Evolutionary conservation across 1,140 invertebrate genomes (phyloP).

Genomic region (Drosophila trapezifrons): DNA sequence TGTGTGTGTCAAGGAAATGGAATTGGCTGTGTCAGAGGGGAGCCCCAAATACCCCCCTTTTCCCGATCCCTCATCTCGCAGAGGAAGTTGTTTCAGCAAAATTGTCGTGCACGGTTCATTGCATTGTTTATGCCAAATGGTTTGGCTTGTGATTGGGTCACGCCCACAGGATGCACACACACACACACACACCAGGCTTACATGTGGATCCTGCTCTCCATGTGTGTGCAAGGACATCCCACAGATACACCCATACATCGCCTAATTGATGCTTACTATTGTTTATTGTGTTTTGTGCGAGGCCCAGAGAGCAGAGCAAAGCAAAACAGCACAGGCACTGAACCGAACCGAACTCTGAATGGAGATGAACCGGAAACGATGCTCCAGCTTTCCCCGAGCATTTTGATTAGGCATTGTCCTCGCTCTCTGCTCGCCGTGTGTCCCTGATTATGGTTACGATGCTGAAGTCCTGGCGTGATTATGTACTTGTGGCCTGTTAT

Average conservation of each 20-base stretch:
- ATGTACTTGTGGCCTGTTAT: conserved; percentile 21
- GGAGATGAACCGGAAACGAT: conserved; percentile 43
- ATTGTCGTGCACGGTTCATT: conserved; percentile 63
- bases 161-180: conserved; percentile 34
- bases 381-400: conserved; percentile 28
- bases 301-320: conserved; percentile 1
- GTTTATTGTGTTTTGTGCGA: conserved; percentile 35
- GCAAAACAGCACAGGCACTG: conserved; percentile 21
- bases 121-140: conserved; percentile 71
- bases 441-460: conserved; percentile 29
- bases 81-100: conserved; percentile 59
- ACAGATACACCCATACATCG: conserved; percentile 42
- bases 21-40: conserved; percentile 56
- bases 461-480: conserved; percentile 36
- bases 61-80: conserved; percentile 38
- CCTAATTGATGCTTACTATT: conserved; percentile 66
- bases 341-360: conserved; percentile 25
- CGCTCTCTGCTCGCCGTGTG: not conserved
- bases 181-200: not conserved
- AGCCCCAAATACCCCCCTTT: conserved; percentile 3
- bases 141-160: conserved; percentile 56
- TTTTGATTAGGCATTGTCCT: conserved; percentile 50
- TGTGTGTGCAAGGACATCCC: conserved; percentile 24
- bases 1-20: conserved; percentile 53
- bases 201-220: conserved; percentile 4